A percentile compares a stretch with the other conserved stretches of the same genome.
Conservation (phyloP, 2,888 invertebrate genomes). For the Tetragonisca angustula region DNA sequence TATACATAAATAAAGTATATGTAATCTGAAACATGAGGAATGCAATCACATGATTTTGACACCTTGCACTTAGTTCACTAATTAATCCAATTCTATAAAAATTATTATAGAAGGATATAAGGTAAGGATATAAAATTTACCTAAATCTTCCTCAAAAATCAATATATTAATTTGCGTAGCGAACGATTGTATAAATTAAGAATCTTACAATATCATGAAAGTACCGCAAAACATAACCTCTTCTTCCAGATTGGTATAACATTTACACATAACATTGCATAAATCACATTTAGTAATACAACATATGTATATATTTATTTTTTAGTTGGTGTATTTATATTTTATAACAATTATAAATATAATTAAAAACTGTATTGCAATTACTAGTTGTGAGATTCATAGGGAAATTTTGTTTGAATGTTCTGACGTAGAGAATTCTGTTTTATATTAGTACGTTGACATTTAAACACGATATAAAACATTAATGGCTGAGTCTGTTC, state of each 20-base stretch:
- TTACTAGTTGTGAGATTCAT: neutral
- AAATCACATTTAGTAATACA: neutral
- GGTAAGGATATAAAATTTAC: conserved; percentile 24
- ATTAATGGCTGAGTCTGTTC: conserved; percentile 39
- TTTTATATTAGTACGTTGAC: neutral
- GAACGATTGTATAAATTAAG: conserved; percentile 2
- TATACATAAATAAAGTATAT: conserved; percentile 12
- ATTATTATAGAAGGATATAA: neutral
- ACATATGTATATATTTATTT: neutral
- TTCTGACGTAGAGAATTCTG: conserved; percentile 12
- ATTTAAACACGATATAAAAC: neutral
- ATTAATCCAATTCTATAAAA: neutral
- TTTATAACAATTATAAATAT: neutral
- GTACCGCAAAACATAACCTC: conserved; percentile 26
- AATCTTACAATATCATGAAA: neutral
- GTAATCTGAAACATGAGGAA: conserved; percentile 36
- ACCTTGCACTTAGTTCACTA: neutral
- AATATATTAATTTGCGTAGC: neutral
- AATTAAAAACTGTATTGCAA: neutral
- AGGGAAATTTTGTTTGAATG: conserved; percentile 3
- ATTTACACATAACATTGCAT: neutral
- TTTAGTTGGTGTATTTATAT: neutral
- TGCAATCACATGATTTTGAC: neutral
- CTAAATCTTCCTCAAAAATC: neutral
- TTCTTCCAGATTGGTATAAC: neutral